These are phyloP conservation scores for Heteropelma amictum DNA, from an alignment of 2,888 invertebrate species.

Conservation along the genomic window DNA sequence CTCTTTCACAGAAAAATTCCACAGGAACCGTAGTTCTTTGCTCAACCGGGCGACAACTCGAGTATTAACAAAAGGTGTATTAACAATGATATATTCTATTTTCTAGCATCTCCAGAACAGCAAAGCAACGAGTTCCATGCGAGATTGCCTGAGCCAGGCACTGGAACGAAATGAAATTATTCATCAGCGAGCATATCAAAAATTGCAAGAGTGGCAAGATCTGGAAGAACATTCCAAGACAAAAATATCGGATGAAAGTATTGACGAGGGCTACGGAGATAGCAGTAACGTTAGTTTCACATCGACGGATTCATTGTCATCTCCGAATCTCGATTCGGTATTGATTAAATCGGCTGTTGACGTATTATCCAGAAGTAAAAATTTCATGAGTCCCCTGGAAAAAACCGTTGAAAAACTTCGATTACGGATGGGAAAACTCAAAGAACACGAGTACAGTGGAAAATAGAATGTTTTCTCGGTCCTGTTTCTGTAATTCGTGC, in stretches of 20 bases:
- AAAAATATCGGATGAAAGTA: constrained; percentile 67
- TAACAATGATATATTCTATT: neutral
- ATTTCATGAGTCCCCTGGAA: constrained; percentile 65
- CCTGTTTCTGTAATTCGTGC: neutral
- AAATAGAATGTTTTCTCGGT: neutral
- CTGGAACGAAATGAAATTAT: constrained; percentile 67
- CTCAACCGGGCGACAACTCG: too few species aligned
- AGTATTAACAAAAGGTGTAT: too few species aligned
- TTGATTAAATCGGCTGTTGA: constrained; percentile 62
- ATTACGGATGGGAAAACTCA: constrained; percentile 58
- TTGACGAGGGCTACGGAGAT: constrained; percentile 72
- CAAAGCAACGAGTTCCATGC: constrained; percentile 60
- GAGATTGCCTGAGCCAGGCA: constrained; percentile 64
- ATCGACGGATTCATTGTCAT: constrained; percentile 63
- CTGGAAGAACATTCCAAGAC: constrained; percentile 64
- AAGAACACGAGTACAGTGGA: too few species aligned
- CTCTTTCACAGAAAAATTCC: too few species aligned
- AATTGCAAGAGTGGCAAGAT: constrained; percentile 58
- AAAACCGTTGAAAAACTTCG: constrained; percentile 61
- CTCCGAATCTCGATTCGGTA: constrained; percentile 62
- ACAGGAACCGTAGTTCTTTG: too few species aligned
- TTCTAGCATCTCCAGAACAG: constrained; percentile 59
- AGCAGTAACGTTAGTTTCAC: constrained; percentile 58
- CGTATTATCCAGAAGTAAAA: constrained; percentile 62
- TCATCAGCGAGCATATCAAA: neutral